Evolutionary conservation across 2,113 vertebrate species (phyloP).

Genomic region (Ondatra zibethicus): DNA sequence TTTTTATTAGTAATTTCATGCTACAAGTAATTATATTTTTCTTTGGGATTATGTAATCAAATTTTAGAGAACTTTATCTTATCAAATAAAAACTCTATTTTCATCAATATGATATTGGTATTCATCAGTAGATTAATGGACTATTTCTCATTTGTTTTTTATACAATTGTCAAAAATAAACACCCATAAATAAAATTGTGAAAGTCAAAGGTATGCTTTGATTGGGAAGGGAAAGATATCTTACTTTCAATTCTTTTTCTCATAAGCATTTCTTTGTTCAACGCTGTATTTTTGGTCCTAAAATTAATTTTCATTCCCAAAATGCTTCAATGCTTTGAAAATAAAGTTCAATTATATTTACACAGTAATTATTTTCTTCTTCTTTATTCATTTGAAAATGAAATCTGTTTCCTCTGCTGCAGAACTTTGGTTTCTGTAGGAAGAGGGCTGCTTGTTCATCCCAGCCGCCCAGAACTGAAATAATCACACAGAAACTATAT

Average conservation of each 20-base stretch:
- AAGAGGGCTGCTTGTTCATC: no score
- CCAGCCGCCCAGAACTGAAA: no score
- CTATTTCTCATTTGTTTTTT: background rate
- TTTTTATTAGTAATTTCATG: slow-evolving; percentile 33
- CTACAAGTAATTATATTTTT: slow-evolving; percentile 35
- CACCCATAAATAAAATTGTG: background rate
- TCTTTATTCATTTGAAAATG: background rate
- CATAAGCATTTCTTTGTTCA: background rate
- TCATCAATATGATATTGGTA: background rate
- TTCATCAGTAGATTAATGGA: background rate
- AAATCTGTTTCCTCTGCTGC: background rate
- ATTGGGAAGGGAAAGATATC: background rate
- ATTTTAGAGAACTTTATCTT: background rate
- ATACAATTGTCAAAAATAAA: background rate
- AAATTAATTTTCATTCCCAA: background rate
- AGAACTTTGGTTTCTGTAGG: background rate
- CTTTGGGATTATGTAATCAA: background rate
- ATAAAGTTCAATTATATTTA: background rate
- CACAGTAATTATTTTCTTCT: background rate
- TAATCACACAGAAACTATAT: no score
- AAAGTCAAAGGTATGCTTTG: background rate
- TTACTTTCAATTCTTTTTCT: background rate
- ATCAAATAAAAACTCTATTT: background rate
- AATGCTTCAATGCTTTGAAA: background rate
- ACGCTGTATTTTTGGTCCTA: background rate